Percentiles rank a stretch among this genome's conserved stretches.
These are phyloP conservation scores for Salticus scenicus DNA, from an alignment of 2,888 invertebrate species.

Conservation along the genomic window DNA sequence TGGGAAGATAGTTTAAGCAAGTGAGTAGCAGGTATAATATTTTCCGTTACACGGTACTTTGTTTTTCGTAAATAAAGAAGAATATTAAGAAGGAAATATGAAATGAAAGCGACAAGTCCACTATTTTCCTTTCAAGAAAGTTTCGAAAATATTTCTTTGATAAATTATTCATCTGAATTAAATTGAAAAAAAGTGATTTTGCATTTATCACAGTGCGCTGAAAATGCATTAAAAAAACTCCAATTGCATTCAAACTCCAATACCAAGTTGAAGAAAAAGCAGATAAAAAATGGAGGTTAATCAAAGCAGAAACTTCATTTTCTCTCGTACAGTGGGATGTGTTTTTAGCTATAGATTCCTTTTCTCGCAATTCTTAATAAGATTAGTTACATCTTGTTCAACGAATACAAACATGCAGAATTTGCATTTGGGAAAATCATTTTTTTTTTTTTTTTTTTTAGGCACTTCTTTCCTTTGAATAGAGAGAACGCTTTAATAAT, in stretches of 20 bases:
- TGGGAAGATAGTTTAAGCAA: too few species aligned
- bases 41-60: background rate
- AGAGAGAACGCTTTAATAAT: slow-evolving; percentile 51
- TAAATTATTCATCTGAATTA: slow-evolving; percentile 17
- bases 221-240: slow-evolving; percentile 5
- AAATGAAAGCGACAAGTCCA: slow-evolving; percentile 1
- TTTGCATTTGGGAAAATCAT: slow-evolving; percentile 29
- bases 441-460: too few species aligned
- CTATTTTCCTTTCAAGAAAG: background rate
- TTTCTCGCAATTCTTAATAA: slow-evolving; percentile 44
- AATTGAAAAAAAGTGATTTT: slow-evolving; percentile 17
- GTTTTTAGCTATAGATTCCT: slow-evolving; percentile 26
- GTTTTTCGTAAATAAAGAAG: background rate
- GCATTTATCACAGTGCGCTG: slow-evolving; percentile 6
- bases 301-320: slow-evolving; percentile 57
- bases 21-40: too few species aligned
- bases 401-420: slow-evolving; percentile 28
- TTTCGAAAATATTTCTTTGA: slow-evolving; percentile 1
- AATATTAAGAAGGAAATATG: background rate
- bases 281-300: slow-evolving; percentile 40
- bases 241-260: slow-evolving; percentile 9
- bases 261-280: background rate
- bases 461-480: slow-evolving; percentile 40
- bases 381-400: slow-evolving; percentile 57
- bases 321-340: slow-evolving; percentile 28